Evolutionary conservation across 2,113 vertebrate species (phyloP), one percentile per base, ranked within the genome.

Genomic region (Cinclus cinclus): DNA sequence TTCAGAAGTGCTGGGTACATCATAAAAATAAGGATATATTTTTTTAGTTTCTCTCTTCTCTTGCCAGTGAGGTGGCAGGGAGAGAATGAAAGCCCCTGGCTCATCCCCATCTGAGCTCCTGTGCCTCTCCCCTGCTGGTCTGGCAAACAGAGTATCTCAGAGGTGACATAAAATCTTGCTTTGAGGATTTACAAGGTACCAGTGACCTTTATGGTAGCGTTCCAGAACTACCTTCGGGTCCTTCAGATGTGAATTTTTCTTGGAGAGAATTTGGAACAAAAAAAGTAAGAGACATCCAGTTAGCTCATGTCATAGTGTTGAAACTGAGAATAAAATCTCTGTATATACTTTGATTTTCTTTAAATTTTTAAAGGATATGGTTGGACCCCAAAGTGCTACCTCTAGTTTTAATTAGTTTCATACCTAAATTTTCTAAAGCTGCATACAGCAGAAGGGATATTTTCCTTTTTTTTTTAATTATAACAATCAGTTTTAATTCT

Each of bases 351-450:
- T 21, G 14, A 5, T 15, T 83, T 86, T 37, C 25, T 80, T 91
- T 8, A 21, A 11, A 65, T 71, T 84, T 85, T 55, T 80, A 4
- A 78, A 33, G 16, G 27, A 17, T 13, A 3, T 46, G 13, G 10
- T 35, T n/a, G n/a, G 23, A 62, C 22, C 30, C 28, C 9, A 28
- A 81, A 63, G 9, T 49, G 7, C 35, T 63, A 33, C 27, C n/a
- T 77, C 73, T 53, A 76, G 23, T 59, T 95, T 69, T 44, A 53
- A 24, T 49, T 64, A 50, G 13, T 33, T 93, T 70, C 13, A 15
- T 63, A 71, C 60, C 33, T 64, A 39, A 71, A 83, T 31, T 58
- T 92, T 89, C 74, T 90, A 83, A 97, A 96, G 62, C 62, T 95
- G 46, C 69, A 64, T 81, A n/a, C 12, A 52, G 33, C 19, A 59